phyloP scores from a whole-genome alignment of 2,888 invertebrate genomes.

The Macrophya alboannulata region DNA sequence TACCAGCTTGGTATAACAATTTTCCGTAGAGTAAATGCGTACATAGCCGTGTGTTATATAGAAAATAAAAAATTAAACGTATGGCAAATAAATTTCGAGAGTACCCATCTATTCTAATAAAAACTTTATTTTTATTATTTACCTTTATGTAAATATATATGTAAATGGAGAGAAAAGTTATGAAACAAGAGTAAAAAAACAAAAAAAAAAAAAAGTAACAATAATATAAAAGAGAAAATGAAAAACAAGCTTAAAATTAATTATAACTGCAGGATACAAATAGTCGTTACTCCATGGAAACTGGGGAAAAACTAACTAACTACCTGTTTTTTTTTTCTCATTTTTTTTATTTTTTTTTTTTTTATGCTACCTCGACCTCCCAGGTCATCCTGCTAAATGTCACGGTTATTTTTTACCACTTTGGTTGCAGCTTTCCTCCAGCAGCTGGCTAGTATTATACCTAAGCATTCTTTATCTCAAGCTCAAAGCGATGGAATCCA shows the following conservation, averaged over 20 bases:
- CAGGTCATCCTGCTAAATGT: constrained; percentile 22
- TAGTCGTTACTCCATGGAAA: neutral
- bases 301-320: too few relatives aligned
- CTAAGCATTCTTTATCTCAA: constrained; percentile 45
- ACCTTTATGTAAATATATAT: neutral
- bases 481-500: constrained; percentile 47
- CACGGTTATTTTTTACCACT: neutral
- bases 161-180: neutral
- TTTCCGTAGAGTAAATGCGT: neutral
- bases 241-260: constrained; percentile 12
- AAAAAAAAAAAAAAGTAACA: neutral
- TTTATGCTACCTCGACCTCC: neutral
- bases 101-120: neutral
- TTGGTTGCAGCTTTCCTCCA: neutral
- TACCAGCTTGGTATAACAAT: neutral
- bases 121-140: neutral
- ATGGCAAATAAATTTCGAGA: neutral
- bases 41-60: neutral
- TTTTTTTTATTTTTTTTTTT: neutral
- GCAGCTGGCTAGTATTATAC: neutral
- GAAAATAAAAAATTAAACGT: neutral
- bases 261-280: neutral
- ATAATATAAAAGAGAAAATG: neutral
- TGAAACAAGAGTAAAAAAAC: neutral
- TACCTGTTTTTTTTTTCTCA: neutral